Conservation (phyloP, 1,140 invertebrate species). For the Arctopsyche grandis region DNA sequence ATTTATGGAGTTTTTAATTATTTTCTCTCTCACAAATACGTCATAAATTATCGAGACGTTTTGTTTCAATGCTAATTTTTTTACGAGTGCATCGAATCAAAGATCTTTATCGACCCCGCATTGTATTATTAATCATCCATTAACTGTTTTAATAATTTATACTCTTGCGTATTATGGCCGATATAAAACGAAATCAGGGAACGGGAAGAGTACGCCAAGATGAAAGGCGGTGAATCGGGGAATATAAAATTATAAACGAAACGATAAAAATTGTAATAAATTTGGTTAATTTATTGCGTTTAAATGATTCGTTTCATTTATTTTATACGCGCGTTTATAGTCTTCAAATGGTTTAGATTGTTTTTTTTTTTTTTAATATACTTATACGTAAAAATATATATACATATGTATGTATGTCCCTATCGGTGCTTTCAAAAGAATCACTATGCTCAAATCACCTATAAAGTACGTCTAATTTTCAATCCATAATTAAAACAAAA, state of each 20-base stretch:
- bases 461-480: neutral
- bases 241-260: slow-evolving; percentile 40
- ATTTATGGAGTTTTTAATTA: slow-evolving; percentile 49
- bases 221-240: slow-evolving; percentile 33
- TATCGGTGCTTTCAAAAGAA: neutral
- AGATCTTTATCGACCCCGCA: too few species aligned
- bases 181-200: slow-evolving; percentile 1
- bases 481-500: too few species aligned
- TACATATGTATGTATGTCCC: neutral
- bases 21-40: neutral
- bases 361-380: too few species aligned
- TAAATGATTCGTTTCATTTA: slow-evolving; percentile 51
- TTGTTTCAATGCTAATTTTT: too few species aligned
- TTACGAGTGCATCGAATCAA: too few species aligned
- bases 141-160: too few species aligned
- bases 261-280: slow-evolving; percentile 50
- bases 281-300: slow-evolving; percentile 47
- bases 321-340: slow-evolving; percentile 45
- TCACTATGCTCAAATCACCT: neutral
- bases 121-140: too few species aligned
- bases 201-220: slow-evolving; percentile 10
- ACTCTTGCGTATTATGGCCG: too few species aligned
- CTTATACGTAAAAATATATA: slow-evolving; percentile 3
- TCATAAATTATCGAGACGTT: neutral
- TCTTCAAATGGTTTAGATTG: slow-evolving; percentile 38